Percentiles rank a stretch among this genome's conserved stretches.
These are phyloP conservation scores for Sebastes iracundus DNA, from an alignment of 2,797 vertebrate species.

Conservation along the genomic window DNA sequence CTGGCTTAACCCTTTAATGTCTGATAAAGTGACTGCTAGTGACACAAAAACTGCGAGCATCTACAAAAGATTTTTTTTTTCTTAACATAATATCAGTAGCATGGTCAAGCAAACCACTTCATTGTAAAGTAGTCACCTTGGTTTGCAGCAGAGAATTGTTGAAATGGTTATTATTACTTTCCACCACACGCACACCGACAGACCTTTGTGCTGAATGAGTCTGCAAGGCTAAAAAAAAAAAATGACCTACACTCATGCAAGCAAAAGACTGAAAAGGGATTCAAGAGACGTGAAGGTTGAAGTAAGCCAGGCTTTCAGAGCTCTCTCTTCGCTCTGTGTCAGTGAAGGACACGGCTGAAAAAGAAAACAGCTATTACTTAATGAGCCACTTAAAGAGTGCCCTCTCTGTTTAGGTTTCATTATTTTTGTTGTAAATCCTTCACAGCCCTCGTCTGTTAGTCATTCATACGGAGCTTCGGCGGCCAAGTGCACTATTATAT, in stretches of 20 bases:
- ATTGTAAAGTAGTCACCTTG: constrained; percentile 18
- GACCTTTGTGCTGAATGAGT: constrained; percentile 37
- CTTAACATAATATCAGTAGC: background rate
- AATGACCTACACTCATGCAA: constrained; percentile 43
- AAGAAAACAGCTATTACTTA: constrained; percentile 78
- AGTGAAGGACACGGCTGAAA: constrained; percentile 65
- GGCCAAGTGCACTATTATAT: constrained; percentile 46
- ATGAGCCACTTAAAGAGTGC: constrained; percentile 76
- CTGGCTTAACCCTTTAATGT: background rate
- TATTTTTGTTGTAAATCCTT: constrained; percentile 79
- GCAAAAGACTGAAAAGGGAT: constrained; percentile 63
- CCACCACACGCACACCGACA: background rate
- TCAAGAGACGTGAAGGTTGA: constrained; percentile 61
- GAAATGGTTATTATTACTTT: constrained; percentile 26
- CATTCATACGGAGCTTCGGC: constrained; percentile 29
- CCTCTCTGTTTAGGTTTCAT: constrained; percentile 78
- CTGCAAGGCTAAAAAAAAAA: constrained; percentile 31
- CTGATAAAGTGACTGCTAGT: background rate
- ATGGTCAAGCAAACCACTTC: background rate
- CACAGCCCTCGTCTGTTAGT: constrained; percentile 51
- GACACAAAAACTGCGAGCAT: background rate
- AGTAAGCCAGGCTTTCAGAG: constrained; percentile 59
- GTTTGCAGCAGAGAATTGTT: constrained; percentile 19
- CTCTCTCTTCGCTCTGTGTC: constrained; percentile 52
- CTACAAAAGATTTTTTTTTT: background rate